Conservation (phyloP, 1,140 invertebrate species). For the Brachionus manjavacas region DNA sequence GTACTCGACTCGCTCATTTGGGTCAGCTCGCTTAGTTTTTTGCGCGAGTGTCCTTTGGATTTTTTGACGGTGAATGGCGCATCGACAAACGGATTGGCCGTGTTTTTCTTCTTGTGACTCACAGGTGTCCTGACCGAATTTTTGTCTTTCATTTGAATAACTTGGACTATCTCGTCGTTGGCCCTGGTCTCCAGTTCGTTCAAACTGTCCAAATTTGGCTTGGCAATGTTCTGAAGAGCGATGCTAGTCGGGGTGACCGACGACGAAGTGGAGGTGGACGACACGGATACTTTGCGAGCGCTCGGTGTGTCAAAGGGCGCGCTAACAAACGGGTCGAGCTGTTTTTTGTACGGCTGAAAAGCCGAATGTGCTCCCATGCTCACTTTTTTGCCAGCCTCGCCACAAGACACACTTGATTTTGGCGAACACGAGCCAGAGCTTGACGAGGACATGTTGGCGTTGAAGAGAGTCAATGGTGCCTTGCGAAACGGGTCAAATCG, state of each 20-base stretch:
- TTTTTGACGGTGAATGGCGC: conserved; percentile 37
- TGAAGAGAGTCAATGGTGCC: background rate
- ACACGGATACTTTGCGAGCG: background rate
- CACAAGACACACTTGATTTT: background rate
- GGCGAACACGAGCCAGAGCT: background rate
- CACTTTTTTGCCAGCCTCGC: background rate
- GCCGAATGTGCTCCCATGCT: background rate
- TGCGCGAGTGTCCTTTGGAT: background rate
- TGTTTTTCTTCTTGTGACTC: background rate
- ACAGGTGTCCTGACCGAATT: background rate
- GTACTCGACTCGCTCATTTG: background rate
- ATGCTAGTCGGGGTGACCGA: conserved; percentile 17
- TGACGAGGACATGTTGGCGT: background rate
- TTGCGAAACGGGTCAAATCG: conserved; percentile 19
- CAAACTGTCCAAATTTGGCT: background rate
- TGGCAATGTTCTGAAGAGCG: background rate
- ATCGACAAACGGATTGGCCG: conserved; percentile 19
- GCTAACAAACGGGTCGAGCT: conserved; percentile 21
- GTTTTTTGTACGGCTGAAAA: conserved; percentile 37
- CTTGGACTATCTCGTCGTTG: conserved; percentile 31
- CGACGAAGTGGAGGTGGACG: background rate
- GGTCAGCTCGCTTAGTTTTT: background rate
- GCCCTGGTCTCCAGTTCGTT: background rate
- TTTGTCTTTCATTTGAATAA: conserved; percentile 16
- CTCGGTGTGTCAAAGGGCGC: background rate